Evolutionary conservation across 2,888 invertebrate species (phyloP).

Genomic region (Taenaris catops): DNA sequence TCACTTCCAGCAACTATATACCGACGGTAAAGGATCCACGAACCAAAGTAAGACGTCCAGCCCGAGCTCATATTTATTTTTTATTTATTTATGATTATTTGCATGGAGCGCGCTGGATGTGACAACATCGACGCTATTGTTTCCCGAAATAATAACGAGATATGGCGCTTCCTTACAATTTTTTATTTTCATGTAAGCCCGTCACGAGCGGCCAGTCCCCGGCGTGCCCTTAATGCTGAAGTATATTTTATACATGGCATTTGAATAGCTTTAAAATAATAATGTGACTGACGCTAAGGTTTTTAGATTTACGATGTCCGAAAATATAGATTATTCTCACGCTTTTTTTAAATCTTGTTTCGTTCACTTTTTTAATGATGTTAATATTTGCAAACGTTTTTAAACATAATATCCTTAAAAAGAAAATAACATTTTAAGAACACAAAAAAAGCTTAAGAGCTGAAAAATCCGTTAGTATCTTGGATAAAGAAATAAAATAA

Average conservation of each 20-base stretch:
- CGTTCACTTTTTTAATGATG: slow-evolving; percentile 19
- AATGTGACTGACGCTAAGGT: slow-evolving; percentile 40
- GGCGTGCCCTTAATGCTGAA: slow-evolving; percentile 27
- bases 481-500: too few relatives aligned
- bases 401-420: too few relatives aligned
- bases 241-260: slow-evolving; percentile 63
- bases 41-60: slow-evolving; percentile 69
- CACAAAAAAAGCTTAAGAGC: too few relatives aligned
- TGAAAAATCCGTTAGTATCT: too few relatives aligned
- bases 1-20: slow-evolving; percentile 31
- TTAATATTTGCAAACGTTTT: not conserved
- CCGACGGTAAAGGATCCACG: slow-evolving; percentile 38
- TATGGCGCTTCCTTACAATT: slow-evolving; percentile 58
- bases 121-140: slow-evolving; percentile 74
- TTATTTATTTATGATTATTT: slow-evolving; percentile 79
- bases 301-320: slow-evolving; percentile 42
- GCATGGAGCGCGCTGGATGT: slow-evolving; percentile 72
- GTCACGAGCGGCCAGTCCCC: slow-evolving; percentile 50
- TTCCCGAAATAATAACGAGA: slow-evolving; percentile 74
- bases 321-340: slow-evolving; percentile 47
- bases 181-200: slow-evolving; percentile 40
- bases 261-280: slow-evolving; percentile 61
- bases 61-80: slow-evolving; percentile 66
- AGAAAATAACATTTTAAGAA: too few relatives aligned
- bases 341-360: slow-evolving; percentile 32